Conservation (phyloP, 2,797 vertebrate genomes). For the Rhadinocentrus ornatus region DNA sequence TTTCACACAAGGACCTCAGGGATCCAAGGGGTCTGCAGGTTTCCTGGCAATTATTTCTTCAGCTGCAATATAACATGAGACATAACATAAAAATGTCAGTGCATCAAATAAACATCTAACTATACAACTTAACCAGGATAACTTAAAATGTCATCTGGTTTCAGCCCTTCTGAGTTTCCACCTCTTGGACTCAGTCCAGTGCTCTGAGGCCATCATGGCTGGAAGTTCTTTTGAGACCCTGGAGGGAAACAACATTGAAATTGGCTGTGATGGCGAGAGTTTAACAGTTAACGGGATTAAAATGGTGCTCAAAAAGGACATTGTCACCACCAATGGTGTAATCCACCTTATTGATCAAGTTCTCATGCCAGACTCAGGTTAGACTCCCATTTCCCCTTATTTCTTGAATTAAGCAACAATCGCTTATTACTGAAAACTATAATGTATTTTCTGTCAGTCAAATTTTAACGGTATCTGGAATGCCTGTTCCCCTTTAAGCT, state of each 20-base stretch:
- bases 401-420: too few relatives aligned
- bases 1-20: constrained; percentile 52
- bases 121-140: constrained; percentile 1
- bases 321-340: constrained; percentile 94
- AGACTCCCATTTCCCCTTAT: constrained; percentile 50
- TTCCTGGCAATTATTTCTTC: constrained; percentile 29
- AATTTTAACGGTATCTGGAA: constrained; percentile 28
- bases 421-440: background rate
- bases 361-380: constrained; percentile 96
- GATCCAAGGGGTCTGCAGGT: constrained; percentile 71
- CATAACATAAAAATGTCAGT: constrained; percentile 10
- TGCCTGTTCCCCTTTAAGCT: constrained; percentile 80
- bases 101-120: constrained; percentile 19
- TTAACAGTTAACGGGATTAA: constrained; percentile 94
- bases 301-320: constrained; percentile 96
- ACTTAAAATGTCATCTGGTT: constrained; percentile 21
- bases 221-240: constrained; percentile 90
- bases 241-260: constrained; percentile 91
- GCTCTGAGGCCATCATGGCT: constrained; percentile 93
- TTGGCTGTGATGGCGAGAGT: constrained; percentile 95
- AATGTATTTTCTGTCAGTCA: background rate
- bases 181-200: constrained; percentile 92
- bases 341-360: constrained; percentile 95
- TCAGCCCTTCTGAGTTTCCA: constrained; percentile 94
- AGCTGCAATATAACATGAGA: constrained; percentile 37